Base-by-base conservation (phyloP, 2,888 invertebrate species). In the Drosophila recens region DNA sequence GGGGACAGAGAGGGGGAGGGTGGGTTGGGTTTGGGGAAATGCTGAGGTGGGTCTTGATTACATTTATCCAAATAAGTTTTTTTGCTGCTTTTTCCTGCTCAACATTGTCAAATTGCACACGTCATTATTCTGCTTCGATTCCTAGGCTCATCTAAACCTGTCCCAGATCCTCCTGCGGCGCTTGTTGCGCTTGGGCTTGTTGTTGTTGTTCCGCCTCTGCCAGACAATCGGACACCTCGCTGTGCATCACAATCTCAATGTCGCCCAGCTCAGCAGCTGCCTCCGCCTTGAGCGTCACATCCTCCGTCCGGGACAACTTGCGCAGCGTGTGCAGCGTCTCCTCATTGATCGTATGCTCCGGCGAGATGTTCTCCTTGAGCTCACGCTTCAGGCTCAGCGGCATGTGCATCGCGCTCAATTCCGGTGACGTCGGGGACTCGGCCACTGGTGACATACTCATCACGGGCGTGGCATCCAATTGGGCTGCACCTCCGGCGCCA, bases 281-380 rank as follows among this genome's bases (percentile, higher is more conserved):
- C 48, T 80, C 80, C 5, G 78, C 78, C 17, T 72, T 77, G 1
- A 84, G 33, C 17, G 67, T 52, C 58, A 76, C 70, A 63, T 79
- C 86, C 77, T 79, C 82, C 6, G 70, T 59, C 5, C 82, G 71
- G n/a, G 80, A 68, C n/a, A 90, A 66, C 67, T 92, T 91, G 43
- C 91, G 91, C 43, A 91, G 63, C 13, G 84, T 76, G 58, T 89
- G 89, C 72, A 91, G 64, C 36, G 89, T 89, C 42, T 88, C 92
- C 74, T 90, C 92, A 38, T 91, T 92, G 33, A 93, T 92, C 1
- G 95, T 95, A 61, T 95, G 95, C 77, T 95, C 95, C 0, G 95
- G 95, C 64, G 95, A 95, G 1, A 94, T 94, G 80, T 95, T 95
- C 81, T 95, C 95, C 90, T 95, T 95, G 13, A 95, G 94, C 5